phyloP scores from a whole-genome alignment of 2,797 vertebrate genomes.

The Microhierax caerulescens region DNA sequence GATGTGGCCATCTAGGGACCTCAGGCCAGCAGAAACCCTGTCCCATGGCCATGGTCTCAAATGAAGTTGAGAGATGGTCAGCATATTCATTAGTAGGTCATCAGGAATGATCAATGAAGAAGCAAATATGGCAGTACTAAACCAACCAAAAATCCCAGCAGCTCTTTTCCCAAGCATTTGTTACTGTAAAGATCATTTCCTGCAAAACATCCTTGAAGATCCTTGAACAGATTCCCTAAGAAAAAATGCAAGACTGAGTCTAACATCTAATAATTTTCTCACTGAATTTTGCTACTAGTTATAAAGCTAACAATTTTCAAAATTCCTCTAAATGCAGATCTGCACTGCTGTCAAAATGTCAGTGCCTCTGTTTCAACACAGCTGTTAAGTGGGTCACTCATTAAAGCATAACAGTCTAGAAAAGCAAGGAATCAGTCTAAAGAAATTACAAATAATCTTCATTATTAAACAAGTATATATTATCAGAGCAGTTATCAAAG shows the following conservation, averaged over 20 bases:
- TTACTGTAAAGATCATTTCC: not conserved
- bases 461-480: not conserved
- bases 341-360: not conserved
- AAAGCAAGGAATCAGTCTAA: not conserved
- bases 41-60: rapidly evolving
- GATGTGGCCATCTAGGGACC: not conserved
- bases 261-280: not conserved
- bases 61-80: not conserved
- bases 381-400: not conserved
- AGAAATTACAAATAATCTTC: not conserved
- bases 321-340: not conserved
- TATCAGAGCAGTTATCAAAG: not conserved
- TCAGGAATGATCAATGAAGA: not conserved
- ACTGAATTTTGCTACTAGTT: not conserved
- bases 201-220: not conserved
- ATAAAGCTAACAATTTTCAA: not conserved
- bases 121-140: not conserved
- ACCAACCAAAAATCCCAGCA: not conserved
- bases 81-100: not conserved
- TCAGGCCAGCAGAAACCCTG: not conserved
- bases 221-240: not conserved
- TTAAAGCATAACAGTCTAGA: not conserved
- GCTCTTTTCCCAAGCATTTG: not conserved
- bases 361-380: not conserved
- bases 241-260: not conserved